phyloP scores from a whole-genome alignment of 2,113 vertebrate genomes.

The Capricornis sumatraensis region DNA sequence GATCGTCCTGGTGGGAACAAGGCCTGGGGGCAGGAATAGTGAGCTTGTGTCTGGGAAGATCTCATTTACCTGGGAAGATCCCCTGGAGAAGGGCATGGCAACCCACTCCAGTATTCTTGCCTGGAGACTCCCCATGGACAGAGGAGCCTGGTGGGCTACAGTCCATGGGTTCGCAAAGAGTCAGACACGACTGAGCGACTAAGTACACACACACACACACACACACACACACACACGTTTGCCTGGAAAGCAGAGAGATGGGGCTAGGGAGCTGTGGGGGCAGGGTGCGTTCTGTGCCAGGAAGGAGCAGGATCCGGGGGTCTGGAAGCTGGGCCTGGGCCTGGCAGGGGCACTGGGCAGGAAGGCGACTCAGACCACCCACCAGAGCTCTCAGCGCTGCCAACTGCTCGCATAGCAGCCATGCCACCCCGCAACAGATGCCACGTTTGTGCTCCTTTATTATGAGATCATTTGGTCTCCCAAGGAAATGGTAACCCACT shows the following conservation, averaged over 20 bases:
- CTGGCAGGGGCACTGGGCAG: neutral
- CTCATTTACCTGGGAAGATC: neutral
- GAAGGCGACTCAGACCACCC: neutral
- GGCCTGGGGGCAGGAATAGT: neutral
- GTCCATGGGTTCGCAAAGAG: neutral
- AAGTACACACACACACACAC: too few relatives aligned
- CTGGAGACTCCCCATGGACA: neutral
- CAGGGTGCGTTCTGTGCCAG: neutral
- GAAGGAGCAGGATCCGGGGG: neutral
- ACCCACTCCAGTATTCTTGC: neutral
- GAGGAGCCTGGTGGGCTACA: neutral
- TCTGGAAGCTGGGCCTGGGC: neutral
- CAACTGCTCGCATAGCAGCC: accelerated
- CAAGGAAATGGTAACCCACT: neutral
- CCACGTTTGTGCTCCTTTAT: neutral
- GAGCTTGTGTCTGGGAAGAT: neutral
- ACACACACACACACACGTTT: neutral
- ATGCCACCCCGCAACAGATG: neutral
- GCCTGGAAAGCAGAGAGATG: neutral
- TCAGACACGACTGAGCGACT: neutral
- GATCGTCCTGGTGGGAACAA: neutral
- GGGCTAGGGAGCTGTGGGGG: neutral
- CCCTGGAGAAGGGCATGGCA: neutral
- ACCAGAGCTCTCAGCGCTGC: neutral
- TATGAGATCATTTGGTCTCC: neutral